Percentiles rank a stretch among this genome's conserved stretches.
Evolutionary conservation across 2,797 vertebrate species (phyloP).

Genomic region (Labroides dimidiatus): DNA sequence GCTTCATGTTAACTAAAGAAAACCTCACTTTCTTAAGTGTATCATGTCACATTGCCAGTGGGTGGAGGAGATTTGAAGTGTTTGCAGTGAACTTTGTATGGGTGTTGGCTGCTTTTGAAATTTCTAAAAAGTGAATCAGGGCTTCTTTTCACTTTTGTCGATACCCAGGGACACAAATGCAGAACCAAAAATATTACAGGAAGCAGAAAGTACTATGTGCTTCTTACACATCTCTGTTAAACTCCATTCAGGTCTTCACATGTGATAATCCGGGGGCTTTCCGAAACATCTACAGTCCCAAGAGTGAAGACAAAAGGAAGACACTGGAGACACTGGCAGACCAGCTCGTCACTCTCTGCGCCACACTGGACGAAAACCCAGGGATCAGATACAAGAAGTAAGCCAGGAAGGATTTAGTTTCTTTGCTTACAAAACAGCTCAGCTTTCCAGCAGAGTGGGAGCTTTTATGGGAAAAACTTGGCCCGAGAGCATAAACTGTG

Average conservation of each 20-base stretch:
- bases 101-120: slow-evolving; percentile 15
- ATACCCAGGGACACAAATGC: not conserved
- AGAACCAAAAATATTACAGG: no score
- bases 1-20: not conserved
- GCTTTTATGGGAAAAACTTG: slow-evolving; percentile 24
- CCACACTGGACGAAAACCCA: slow-evolving; percentile 94
- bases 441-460: slow-evolving; percentile 25
- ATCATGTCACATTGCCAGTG: not conserved
- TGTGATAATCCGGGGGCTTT: slow-evolving; percentile 91
- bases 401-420: slow-evolving; percentile 48
- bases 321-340: slow-evolving; percentile 87
- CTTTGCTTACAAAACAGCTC: slow-evolving; percentile 27
- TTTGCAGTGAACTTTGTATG: not conserved
- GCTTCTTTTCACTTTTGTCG: not conserved
- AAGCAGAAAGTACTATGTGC: not conserved
- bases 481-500: not conserved
- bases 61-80: not conserved
- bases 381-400: slow-evolving; percentile 94
- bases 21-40: not conserved
- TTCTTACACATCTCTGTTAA: not conserved
- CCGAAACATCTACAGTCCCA: slow-evolving; percentile 90
- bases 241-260: slow-evolving; percentile 89
- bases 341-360: slow-evolving; percentile 94
- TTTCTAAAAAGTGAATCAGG: not conserved
- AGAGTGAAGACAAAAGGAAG: slow-evolving; percentile 82